phyloP scores from a whole-genome alignment of 35 echinoderm and acorn worm species.

The Anneissia japonica region DNA sequence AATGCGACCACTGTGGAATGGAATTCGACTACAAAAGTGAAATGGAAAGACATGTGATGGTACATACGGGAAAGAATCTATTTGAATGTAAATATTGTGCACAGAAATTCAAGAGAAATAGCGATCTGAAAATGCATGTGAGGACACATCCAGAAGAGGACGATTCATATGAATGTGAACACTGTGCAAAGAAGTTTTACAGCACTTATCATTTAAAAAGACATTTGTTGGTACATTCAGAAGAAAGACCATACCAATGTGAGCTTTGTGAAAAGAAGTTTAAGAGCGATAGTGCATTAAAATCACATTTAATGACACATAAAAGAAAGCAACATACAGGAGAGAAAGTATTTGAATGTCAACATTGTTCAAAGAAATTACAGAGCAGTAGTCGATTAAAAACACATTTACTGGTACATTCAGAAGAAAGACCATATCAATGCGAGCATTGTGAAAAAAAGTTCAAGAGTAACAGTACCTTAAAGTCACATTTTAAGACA shows the following conservation, averaged over 20 bases:
- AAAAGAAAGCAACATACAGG: constrained; percentile 26
- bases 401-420: background rate
- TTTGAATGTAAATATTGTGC: constrained; percentile 36
- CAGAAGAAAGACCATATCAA: background rate
- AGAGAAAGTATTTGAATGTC: constrained; percentile 51
- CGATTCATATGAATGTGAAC: background rate
- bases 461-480: too few species aligned
- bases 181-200: too few species aligned
- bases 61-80: constrained; percentile 51
- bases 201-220: too few species aligned
- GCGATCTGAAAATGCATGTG: background rate
- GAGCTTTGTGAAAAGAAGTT: constrained; percentile 6
- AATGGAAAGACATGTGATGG: constrained; percentile 22
- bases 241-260: background rate
- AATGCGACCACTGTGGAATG: constrained; percentile 46
- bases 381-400: too few species aligned
- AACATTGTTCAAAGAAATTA: constrained; percentile 25
- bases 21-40: constrained; percentile 32
- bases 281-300: background rate
- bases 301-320: background rate
- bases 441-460: too few species aligned
- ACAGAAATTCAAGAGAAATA: background rate
- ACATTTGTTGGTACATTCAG: background rate
- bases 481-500: background rate
- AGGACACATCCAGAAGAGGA: background rate